phyloP scores from a whole-genome alignment of 1,140 invertebrate genomes.

The Tachypleus tridentatus region DNA sequence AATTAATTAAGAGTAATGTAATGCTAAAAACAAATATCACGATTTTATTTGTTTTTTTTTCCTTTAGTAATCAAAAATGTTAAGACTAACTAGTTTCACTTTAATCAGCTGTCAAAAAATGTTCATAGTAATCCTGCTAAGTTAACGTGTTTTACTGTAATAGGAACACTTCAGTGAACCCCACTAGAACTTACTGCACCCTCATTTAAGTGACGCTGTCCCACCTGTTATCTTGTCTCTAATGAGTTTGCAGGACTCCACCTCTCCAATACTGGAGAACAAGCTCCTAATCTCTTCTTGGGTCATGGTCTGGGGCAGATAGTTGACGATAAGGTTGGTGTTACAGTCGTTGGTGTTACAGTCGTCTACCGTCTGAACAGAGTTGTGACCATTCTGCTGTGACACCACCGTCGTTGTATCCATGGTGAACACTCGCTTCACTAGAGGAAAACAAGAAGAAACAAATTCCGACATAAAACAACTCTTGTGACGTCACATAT shows the following conservation, averaged over 20 bases:
- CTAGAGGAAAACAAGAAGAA: background rate
- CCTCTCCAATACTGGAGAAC: slow-evolving; percentile 95
- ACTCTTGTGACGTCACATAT: too few species aligned
- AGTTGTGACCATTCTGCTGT: slow-evolving; percentile 41
- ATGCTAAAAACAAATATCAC: too few species aligned
- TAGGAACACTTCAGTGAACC: too few species aligned
- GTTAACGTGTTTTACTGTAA: too few species aligned
- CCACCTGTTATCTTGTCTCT: slow-evolving; percentile 94
- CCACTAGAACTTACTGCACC: too few species aligned
- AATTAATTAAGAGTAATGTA: too few species aligned
- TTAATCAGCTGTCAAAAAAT: too few species aligned
- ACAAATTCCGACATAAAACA: too few species aligned
- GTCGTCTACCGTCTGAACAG: slow-evolving; percentile 53
- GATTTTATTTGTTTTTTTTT: too few species aligned
- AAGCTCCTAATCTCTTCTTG: slow-evolving; percentile 96
- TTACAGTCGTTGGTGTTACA: slow-evolving; percentile 95
- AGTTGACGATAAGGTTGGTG: slow-evolving; percentile 99
- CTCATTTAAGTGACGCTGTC: slow-evolving; percentile 12
- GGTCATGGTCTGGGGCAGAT: slow-evolving; percentile 98
- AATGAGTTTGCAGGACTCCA: slow-evolving; percentile 98
- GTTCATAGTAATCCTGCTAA: too few species aligned
- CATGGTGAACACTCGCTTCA: slow-evolving; percentile 50
- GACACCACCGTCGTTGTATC: slow-evolving; percentile 37
- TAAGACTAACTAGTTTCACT: too few species aligned
- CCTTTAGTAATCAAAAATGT: too few species aligned